Evolutionary conservation across 2,888 invertebrate genomes (phyloP).

Genomic region (Elmis aenea): DNA sequence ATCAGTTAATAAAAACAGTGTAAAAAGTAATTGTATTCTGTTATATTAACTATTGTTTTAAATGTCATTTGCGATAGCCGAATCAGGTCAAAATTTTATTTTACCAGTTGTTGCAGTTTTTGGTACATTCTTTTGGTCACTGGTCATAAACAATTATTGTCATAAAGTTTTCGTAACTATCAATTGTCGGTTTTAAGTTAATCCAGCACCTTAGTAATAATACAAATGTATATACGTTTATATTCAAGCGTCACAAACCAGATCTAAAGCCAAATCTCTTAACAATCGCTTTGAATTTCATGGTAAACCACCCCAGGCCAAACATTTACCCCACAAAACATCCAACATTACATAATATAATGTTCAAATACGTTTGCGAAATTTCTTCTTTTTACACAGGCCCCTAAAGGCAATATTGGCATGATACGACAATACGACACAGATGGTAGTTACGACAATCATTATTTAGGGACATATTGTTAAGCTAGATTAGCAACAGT

Average conservation of each 20-base stretch:
- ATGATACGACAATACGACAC: slow-evolving; percentile 6
- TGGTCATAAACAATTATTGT: no score
- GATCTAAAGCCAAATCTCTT: slow-evolving; percentile 14
- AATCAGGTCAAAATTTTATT: no score
- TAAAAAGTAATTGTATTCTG: no score
- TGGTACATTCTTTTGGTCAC: no score
- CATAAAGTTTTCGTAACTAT: no score
- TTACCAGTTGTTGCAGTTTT: no score
- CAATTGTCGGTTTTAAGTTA: no score
- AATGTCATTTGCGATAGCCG: no score
- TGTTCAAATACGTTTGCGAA: not conserved
- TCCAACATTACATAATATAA: no score
- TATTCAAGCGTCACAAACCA: slow-evolving; percentile 20
- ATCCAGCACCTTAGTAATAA: slow-evolving; percentile 1
- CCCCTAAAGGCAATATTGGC: slow-evolving; percentile 7
- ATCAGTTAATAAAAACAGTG: no score
- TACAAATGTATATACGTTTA: slow-evolving; percentile 1
- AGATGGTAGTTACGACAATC: slow-evolving; percentile 11
- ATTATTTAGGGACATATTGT: slow-evolving; percentile 16
- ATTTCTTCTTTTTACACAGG: slow-evolving; percentile 5
- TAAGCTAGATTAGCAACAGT: slow-evolving; percentile 20
- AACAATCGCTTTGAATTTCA: slow-evolving; percentile 16
- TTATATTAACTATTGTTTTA: no score
- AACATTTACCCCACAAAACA: slow-evolving; percentile 16
- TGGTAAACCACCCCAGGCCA: slow-evolving; percentile 13